Conservation (phyloP, 2,888 invertebrate species). For the Andricus quercusramuli region DNA sequence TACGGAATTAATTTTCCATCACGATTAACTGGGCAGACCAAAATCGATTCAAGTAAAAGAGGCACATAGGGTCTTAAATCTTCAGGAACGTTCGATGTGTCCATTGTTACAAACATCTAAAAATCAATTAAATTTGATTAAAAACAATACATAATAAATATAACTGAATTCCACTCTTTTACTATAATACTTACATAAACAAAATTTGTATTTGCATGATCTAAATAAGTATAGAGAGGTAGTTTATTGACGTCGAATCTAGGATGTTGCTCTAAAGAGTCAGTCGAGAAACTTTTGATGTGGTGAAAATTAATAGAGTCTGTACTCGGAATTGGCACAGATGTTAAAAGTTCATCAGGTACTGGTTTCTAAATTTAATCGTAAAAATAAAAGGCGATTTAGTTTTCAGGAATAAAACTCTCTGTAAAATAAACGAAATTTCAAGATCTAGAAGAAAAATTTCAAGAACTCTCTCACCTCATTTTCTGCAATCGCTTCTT, state of each 20-base stretch:
- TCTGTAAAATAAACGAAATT: not conserved
- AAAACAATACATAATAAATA: not conserved
- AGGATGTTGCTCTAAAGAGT: conserved; percentile 78
- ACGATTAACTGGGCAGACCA: conserved; percentile 87
- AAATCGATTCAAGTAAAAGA: conserved; percentile 86
- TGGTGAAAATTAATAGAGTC: conserved; percentile 86
- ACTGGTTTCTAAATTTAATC: conserved; percentile 82
- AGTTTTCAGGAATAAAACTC: not conserved
- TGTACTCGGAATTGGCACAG: conserved; percentile 88
- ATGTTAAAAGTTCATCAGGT: conserved; percentile 85
- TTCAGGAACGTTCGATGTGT: conserved; percentile 83
- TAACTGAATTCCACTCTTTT: too few species aligned
- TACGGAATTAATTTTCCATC: conserved; percentile 82
- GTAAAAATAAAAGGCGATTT: conserved; percentile 32
- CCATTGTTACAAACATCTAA: conserved; percentile 87
- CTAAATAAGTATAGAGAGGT: conserved; percentile 88
- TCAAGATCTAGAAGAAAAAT: conserved; percentile 27
- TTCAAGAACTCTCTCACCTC: conserved; percentile 80
- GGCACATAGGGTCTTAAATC: conserved; percentile 86
- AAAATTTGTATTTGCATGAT: conserved; percentile 90
- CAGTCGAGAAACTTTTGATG: conserved; percentile 80
- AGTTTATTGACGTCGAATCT: conserved; percentile 83
- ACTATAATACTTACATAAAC: conserved; percentile 85
- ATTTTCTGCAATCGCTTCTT: conserved; percentile 87
- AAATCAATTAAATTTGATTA: conserved; percentile 57